These are phyloP conservation scores for Silurus asotus DNA, from an alignment of 2,113 vertebrate genomes.

Conservation along the genomic window DNA sequence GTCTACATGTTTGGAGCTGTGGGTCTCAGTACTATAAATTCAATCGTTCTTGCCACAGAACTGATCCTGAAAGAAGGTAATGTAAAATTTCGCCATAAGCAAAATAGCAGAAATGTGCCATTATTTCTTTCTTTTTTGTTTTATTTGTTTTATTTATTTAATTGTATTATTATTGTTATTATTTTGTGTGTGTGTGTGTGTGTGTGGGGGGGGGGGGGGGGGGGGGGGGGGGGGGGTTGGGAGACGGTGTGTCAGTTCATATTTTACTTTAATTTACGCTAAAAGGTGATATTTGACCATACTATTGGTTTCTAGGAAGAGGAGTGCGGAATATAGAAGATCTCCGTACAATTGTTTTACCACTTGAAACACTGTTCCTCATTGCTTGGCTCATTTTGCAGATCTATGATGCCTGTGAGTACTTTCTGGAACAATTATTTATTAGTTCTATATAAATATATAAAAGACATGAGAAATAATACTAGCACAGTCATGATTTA, in stretches of 20 bases:
- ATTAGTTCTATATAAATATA: neutral
- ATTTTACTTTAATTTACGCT: neutral
- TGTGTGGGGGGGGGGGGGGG: no score
- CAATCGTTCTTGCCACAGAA: neutral
- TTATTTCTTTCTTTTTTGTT: no score
- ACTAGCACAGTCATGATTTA: no score
- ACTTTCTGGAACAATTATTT: neutral
- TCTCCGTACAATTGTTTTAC: neutral
- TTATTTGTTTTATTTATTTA: no score
- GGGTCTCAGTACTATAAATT: neutral
- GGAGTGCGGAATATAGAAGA: neutral
- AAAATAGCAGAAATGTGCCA: no score
- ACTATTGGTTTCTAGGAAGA: neutral
- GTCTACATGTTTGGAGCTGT: slow-evolving; percentile 23
- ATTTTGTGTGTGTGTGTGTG: no score
- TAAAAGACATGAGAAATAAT: no score
- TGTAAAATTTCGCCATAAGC: no score
- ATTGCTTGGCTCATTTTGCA: slow-evolving; percentile 10
- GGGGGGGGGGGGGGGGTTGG: no score
- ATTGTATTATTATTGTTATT: no score
- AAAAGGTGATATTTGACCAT: neutral
- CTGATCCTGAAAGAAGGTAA: slow-evolving; percentile 7
- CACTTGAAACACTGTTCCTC: neutral
- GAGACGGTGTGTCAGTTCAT: no score
- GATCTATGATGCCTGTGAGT: slow-evolving; percentile 6